Evolutionary conservation across 1,140 invertebrate genomes (phyloP).

Genomic region (Catajapyx aquilonaris): DNA sequence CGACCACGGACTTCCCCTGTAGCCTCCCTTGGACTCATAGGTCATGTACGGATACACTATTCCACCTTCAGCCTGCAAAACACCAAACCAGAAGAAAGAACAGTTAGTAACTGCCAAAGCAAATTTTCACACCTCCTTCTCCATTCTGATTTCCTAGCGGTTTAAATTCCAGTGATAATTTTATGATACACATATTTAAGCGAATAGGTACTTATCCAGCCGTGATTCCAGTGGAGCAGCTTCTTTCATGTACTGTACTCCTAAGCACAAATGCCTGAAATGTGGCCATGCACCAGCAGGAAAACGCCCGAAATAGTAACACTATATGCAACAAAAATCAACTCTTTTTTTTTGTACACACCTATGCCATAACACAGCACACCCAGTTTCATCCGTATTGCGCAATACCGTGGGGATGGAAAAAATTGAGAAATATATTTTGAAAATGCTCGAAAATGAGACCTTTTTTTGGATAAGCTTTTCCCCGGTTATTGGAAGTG

Average conservation of each 20-base stretch:
- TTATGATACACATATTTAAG: neutral
- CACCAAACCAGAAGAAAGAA: constrained; percentile 16
- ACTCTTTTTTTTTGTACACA: neutral
- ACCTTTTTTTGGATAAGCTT: too few species aligned
- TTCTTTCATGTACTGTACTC: neutral
- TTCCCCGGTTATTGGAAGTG: too few species aligned
- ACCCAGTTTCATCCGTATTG: too few species aligned
- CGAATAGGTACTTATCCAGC: too few species aligned
- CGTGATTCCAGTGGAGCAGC: neutral
- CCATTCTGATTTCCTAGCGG: neutral
- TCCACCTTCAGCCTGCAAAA: constrained; percentile 23
- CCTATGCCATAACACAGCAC: too few species aligned
- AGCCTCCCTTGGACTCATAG: neutral
- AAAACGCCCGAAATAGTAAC: constrained; percentile 6
- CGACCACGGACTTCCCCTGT: neutral
- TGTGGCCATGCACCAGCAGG: neutral
- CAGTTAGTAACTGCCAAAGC: constrained; percentile 7
- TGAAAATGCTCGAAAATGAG: too few species aligned
- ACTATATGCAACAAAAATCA: constrained; percentile 10
- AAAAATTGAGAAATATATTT: too few species aligned
- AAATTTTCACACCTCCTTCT: too few species aligned
- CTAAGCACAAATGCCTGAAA: too few species aligned
- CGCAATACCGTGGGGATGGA: too few species aligned
- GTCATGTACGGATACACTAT: constrained; percentile 16
- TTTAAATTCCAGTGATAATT: neutral